A percentile compares a stretch with the other conserved stretches of the same genome.
These are phyloP conservation scores for Pelusios castaneus DNA, from an alignment of 2,113 vertebrate species.

Conservation along the genomic window DNA sequence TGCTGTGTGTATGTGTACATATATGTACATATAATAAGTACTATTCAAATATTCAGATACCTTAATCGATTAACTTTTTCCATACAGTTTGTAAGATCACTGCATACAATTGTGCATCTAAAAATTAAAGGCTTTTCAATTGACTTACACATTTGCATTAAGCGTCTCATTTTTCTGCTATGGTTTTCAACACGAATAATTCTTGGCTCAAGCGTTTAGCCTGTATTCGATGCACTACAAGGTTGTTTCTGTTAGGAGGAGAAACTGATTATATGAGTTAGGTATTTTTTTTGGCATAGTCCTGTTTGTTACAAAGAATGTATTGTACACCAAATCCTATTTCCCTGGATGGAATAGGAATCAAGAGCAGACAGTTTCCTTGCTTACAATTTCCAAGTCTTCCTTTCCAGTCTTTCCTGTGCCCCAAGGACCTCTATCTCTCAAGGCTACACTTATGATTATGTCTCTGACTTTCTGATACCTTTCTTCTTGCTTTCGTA, in stretches of 20 bases:
- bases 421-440: not conserved
- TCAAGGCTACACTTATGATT: not conserved
- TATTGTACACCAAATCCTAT: not conserved
- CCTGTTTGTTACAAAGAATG: not conserved
- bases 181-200: too few relatives aligned
- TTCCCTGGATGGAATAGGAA: not conserved
- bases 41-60: not conserved
- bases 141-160: not conserved
- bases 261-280: not conserved
- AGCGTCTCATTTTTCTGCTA: too few relatives aligned
- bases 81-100: not conserved
- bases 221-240: not conserved
- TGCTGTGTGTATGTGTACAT: not conserved
- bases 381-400: not conserved
- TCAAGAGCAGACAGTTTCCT: accelerated
- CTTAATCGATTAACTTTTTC: not conserved
- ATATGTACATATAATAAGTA: not conserved
- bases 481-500: not conserved
- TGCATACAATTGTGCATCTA: not conserved
- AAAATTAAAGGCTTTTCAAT: not conserved
- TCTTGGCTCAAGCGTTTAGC: not conserved
- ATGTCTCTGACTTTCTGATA: not conserved
- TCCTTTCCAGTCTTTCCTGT: not conserved
- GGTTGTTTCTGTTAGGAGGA: not conserved
- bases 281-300: not conserved